A percentile compares a stretch with the other conserved stretches of the same genome.
phyloP scores from a whole-genome alignment of 2,113 vertebrate genomes.

The Lucifuga dentata region DNA sequence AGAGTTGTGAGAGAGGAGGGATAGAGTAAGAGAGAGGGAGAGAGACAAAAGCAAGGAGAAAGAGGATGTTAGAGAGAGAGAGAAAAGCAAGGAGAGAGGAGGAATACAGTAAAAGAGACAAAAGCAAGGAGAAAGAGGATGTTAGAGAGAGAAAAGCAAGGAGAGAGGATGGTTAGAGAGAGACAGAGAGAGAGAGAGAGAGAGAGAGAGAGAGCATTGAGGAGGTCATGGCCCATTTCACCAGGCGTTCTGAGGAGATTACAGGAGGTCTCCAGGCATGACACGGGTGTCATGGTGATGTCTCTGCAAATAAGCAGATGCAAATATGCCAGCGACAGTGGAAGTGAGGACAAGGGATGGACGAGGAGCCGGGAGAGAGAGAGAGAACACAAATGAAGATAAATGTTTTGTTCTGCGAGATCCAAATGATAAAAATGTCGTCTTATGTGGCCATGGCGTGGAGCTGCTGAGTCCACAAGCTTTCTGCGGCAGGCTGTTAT shows the following conservation, averaged over 20 bases:
- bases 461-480: slow-evolving; percentile 51
- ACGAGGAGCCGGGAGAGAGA: not conserved
- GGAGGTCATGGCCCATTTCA: slow-evolving; percentile 53
- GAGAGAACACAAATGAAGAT: slow-evolving; percentile 10
- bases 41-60: no score
- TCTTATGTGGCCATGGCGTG: no score
- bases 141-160: slow-evolving; percentile 2
- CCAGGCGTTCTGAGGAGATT: slow-evolving; percentile 35
- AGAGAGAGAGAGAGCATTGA: not conserved
- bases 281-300: slow-evolving; percentile 19
- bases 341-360: slow-evolving; percentile 20
- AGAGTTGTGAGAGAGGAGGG: no score
- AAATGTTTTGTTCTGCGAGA: slow-evolving; percentile 37
- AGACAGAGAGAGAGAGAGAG: not conserved
- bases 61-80: no score
- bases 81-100: no score
- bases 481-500: slow-evolving; percentile 21
- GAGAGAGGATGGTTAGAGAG: slow-evolving; percentile 5
- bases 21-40: no score
- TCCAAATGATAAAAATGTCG: slow-evolving; percentile 41
- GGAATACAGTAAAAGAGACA: no score
- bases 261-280: slow-evolving; percentile 38
- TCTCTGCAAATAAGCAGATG: slow-evolving; percentile 42
- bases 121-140: no score
- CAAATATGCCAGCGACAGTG: slow-evolving; percentile 44